Base-by-base conservation (phyloP, 2,888 invertebrate genomes). In the Nematopogon swammerdamellus region DNA sequence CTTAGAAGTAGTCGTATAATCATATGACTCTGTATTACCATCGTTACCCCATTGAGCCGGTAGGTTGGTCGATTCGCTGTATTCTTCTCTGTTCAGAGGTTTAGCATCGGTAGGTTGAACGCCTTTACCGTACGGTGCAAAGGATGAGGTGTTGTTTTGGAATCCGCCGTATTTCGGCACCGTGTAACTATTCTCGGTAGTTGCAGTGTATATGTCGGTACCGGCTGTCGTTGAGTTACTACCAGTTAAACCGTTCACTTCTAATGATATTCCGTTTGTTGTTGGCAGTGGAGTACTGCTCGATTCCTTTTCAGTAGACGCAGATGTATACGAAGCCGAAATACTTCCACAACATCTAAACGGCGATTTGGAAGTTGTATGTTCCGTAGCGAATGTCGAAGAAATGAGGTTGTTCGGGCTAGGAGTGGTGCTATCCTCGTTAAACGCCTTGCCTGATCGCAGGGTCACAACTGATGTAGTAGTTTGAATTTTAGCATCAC, bases 41-140 rank as follows among this genome's bases (percentile, higher is more conserved):
- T 73, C 61, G 11, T n/a, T n/a, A n/a, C 75, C 80, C 77, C 79
- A 81, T 45, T 71, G 71, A 18, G 73, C 63, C 3, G 80, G 77
- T 46, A 77, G 56, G 50, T 75, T 73, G 3, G 76, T 75, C n/a
- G 65, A 68, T 65, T 73, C 70, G 16, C 71, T 63, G 42, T 76
- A 74, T 10, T 57, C 44, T 16, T 81, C 55, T 4, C 66, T 81
- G 45, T 66, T 80, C 5, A 73, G 58, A 2, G 81, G 80, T 57
- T 79, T 77, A 1, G 77, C 72, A 19, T 74, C 68, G 18, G 68
- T 68, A 1, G 74, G 70, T 49, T 67, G 69, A 1, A 74, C 64
- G 20, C 71, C 71, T 49, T 64, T 68, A 1, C 82, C 82, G 47
- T 84, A 83, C 6, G 81, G 75, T 43, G 70, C 66, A 8, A 56